phyloP scores from a whole-genome alignment of 2,797 vertebrate genomes.

The Macropodus opercularis region DNA sequence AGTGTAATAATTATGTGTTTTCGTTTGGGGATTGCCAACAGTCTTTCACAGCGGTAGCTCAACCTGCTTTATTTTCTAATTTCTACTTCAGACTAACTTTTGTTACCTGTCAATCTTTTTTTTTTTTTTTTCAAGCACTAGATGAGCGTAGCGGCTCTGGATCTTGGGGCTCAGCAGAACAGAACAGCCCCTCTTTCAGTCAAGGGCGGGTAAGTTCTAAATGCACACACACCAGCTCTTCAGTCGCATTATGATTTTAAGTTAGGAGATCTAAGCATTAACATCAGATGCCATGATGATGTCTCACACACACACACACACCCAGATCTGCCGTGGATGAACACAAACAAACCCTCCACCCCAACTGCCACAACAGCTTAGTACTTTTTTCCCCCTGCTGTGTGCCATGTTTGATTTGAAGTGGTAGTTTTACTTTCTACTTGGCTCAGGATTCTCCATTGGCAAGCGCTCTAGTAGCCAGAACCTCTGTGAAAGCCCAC shows the following conservation, averaged over 20 bases:
- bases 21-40: conserved; percentile 11
- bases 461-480: conserved; percentile 71
- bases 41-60: not conserved
- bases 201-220: conserved; percentile 89
- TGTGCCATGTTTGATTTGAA: conserved; percentile 72
- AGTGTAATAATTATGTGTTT: conserved; percentile 16
- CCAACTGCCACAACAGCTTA: conserved; percentile 49
- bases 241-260: conserved; percentile 47
- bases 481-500: conserved; percentile 76
- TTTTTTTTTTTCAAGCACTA: conserved; percentile 77
- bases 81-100: conserved; percentile 13
- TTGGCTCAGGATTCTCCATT: conserved; percentile 73
- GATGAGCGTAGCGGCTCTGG: conserved; percentile 92
- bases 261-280: conserved; percentile 56
- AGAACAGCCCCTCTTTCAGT: conserved; percentile 94
- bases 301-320: conserved; percentile 40
- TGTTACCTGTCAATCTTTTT: conserved; percentile 31
- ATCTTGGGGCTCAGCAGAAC: conserved; percentile 92
- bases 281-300: conserved; percentile 60
- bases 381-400: conserved; percentile 44
- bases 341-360: conserved; percentile 27
- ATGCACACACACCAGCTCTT: conserved; percentile 31
- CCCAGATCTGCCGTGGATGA: conserved; percentile 48
- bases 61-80: conserved; percentile 1
- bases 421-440: conserved; percentile 73